Evolutionary conservation across 2,797 vertebrate species (phyloP).

Genomic region (Argyrosomus regius): DNA sequence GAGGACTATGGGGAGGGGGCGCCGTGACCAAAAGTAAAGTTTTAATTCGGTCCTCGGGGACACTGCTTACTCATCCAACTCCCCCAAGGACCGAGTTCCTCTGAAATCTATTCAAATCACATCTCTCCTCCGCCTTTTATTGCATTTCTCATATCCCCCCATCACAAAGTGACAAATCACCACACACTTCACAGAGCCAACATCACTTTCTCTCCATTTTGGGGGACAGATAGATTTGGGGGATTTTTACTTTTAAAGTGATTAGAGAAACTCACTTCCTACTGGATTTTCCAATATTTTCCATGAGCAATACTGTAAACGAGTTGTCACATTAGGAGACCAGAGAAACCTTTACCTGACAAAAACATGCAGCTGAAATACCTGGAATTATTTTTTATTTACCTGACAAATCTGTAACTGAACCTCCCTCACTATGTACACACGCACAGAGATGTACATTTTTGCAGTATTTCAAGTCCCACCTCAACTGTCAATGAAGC

Average conservation of each 20-base stretch:
- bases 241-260: slow-evolving; percentile 79
- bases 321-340: slow-evolving; percentile 32
- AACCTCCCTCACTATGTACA: slow-evolving; percentile 12
- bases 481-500: slow-evolving; percentile 40
- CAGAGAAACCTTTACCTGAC: slow-evolving; percentile 32
- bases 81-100: slow-evolving; percentile 83
- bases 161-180: slow-evolving; percentile 90
- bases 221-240: slow-evolving; percentile 75
- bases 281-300: slow-evolving; percentile 67
- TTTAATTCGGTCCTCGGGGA: slow-evolving; percentile 88
- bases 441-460: slow-evolving; percentile 9
- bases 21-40: slow-evolving; percentile 88
- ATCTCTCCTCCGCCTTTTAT: slow-evolving; percentile 88
- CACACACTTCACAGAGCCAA: slow-evolving; percentile 82
- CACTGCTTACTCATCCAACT: slow-evolving; percentile 85
- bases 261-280: slow-evolving; percentile 78
- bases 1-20: slow-evolving; percentile 73
- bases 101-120: slow-evolving; percentile 90
- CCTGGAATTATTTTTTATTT: slow-evolving; percentile 47
- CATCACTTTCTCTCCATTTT: slow-evolving; percentile 80
- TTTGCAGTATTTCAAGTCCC: slow-evolving; percentile 44
- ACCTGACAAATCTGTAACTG: slow-evolving; percentile 45
- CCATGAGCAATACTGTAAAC: slow-evolving; percentile 55
- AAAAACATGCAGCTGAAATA: slow-evolving; percentile 40
- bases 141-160: slow-evolving; percentile 88